These are phyloP conservation scores for Plebejus anna DNA, from an alignment of 2,888 invertebrate species.

Conservation along the genomic window DNA sequence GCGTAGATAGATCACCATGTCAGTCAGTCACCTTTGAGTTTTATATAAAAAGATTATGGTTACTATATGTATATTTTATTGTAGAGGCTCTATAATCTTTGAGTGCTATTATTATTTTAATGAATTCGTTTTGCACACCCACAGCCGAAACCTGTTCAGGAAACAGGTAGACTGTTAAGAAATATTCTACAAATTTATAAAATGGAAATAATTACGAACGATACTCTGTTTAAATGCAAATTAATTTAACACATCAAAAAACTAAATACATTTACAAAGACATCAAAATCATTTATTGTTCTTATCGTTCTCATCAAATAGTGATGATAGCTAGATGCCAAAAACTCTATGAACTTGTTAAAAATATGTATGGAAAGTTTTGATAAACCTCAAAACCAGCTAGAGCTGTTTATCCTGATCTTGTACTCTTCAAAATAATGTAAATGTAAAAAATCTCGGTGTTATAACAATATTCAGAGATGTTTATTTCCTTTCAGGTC, in stretches of 20 bases:
- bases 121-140: constrained; percentile 13
- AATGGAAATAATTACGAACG: not conserved
- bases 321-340: not conserved
- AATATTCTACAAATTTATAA: constrained; percentile 15
- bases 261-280: not conserved
- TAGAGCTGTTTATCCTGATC: not conserved
- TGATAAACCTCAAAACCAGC: not conserved
- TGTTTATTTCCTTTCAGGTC: not conserved
- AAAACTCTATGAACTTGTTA: not conserved
- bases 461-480: not conserved
- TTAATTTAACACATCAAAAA: not conserved
- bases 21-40: too few relatives aligned
- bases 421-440: not conserved
- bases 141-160: constrained; percentile 1
- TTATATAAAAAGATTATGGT: not conserved
- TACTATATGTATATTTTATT: not conserved
- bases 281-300: not conserved
- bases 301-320: not conserved
- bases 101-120: not conserved
- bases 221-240: not conserved
- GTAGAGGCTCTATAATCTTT: not conserved
- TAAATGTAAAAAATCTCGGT: not conserved
- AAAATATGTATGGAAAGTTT: not conserved
- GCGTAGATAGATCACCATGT: too few relatives aligned
- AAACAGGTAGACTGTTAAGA: constrained; percentile 11